Conservation (phyloP, 1,140 invertebrate species). For the Asobara japonica region DNA sequence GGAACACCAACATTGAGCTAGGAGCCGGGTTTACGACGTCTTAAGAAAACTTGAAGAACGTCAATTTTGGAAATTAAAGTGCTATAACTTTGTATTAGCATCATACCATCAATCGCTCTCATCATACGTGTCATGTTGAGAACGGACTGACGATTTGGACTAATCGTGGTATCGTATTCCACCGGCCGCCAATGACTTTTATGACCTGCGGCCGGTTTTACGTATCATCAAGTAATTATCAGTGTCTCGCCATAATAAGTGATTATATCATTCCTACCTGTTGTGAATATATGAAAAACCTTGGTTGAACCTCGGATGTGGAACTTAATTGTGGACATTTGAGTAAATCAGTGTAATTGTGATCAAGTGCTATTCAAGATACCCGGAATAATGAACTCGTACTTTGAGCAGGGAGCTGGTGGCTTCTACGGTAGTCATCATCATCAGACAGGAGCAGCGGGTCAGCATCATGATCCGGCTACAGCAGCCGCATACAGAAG, state of each 20-base stretch:
- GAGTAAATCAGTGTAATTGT: constrained; percentile 48
- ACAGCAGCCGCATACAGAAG: constrained; percentile 79
- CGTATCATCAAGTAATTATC: constrained; percentile 8
- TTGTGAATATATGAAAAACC: background rate
- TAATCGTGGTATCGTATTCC: constrained; percentile 36
- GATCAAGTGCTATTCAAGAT: constrained; percentile 51
- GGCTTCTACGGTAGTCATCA: constrained; percentile 92
- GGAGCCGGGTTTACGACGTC: constrained; percentile 21
- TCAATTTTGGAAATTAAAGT: background rate
- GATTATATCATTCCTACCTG: background rate
- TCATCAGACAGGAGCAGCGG: constrained; percentile 77
- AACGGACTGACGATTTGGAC: constrained; percentile 51
- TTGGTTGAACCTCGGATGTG: too few relatives aligned
- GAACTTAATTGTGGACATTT: background rate
- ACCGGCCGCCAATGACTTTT: constrained; percentile 58
- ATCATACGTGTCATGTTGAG: constrained; percentile 46
- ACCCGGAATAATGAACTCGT: constrained; percentile 85
- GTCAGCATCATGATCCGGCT: constrained; percentile 74
- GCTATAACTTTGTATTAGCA: too few relatives aligned
- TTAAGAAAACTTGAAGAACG: background rate
- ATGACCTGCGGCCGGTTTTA: constrained; percentile 40
- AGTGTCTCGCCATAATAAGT: background rate
- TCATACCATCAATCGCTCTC: constrained; percentile 50
- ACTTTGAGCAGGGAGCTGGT: constrained; percentile 85
- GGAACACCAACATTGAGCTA: constrained; percentile 56